These are phyloP conservation scores for Steromphala cineraria DNA, from an alignment of 2,888 invertebrate species.

Conservation along the genomic window DNA sequence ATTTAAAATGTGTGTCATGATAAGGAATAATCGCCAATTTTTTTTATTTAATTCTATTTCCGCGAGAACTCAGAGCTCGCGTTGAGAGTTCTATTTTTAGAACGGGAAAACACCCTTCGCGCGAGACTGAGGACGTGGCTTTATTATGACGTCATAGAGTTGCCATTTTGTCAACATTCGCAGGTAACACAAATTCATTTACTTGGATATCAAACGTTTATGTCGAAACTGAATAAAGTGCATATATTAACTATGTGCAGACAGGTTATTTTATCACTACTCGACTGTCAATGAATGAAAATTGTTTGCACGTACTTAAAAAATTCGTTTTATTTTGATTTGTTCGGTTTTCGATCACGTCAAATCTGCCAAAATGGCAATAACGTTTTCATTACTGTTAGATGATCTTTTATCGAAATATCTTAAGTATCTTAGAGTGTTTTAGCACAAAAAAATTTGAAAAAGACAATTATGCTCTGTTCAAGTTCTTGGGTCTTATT, in stretches of 20 bases:
- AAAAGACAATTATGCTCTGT: too few relatives aligned
- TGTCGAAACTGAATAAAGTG: too few relatives aligned
- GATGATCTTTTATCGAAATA: not conserved
- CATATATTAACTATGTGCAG: too few relatives aligned
- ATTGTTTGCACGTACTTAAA: not conserved
- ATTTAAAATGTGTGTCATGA: too few relatives aligned
- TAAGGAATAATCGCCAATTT: too few relatives aligned
- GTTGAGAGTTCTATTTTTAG: constrained; percentile 24
- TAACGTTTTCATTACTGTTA: not conserved
- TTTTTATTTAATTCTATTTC: too few relatives aligned
- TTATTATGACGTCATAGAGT: constrained; percentile 28
- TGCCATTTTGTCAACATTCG: constrained; percentile 22
- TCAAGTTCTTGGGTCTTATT: too few relatives aligned
- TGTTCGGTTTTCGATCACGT: not conserved
- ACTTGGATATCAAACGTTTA: not conserved
- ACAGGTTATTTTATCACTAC: too few relatives aligned
- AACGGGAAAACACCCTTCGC: constrained; percentile 17
- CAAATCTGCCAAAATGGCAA: not conserved
- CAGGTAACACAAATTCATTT: not conserved
- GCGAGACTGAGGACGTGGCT: constrained; percentile 30
- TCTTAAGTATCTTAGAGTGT: too few relatives aligned
- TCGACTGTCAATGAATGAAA: too few relatives aligned
- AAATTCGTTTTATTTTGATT: not conserved
- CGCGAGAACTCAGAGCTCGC: too few relatives aligned
- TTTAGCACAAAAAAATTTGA: too few relatives aligned